These are phyloP conservation scores for Nesogale talazaci DNA, from an alignment of 2,113 vertebrate species.

Conservation along the genomic window DNA sequence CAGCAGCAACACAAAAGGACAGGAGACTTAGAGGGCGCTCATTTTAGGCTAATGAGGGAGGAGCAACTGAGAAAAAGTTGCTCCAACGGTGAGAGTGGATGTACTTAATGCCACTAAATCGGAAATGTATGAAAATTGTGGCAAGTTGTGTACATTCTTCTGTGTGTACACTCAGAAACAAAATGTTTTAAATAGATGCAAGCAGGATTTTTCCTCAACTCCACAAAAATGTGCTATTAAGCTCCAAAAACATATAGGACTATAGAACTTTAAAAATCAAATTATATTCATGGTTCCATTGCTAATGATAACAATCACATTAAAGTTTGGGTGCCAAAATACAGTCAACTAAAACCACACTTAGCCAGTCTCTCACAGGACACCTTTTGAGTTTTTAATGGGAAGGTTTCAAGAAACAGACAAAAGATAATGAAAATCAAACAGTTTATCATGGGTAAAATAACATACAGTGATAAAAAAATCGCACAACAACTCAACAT, in stretches of 20 bases:
- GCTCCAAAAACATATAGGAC: conserved; percentile 25
- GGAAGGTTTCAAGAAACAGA: neutral
- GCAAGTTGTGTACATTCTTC: neutral
- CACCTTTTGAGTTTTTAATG: neutral
- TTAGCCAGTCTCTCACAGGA: neutral
- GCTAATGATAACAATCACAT: neutral
- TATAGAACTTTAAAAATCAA: conserved; percentile 38
- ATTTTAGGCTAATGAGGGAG: neutral
- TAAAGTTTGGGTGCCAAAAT: neutral
- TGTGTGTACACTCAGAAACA: neutral
- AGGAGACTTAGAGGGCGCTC: neutral
- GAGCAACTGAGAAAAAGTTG: neutral
- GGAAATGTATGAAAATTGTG: neutral
- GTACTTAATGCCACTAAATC: neutral
- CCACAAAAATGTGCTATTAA: conserved; percentile 33
- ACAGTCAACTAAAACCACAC: neutral
- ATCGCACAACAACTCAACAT: neutral
- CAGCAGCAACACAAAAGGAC: neutral
- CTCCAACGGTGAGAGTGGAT: neutral
- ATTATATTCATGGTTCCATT: neutral
- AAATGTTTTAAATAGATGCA: neutral
- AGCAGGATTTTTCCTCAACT: conserved; percentile 34
- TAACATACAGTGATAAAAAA: conserved; percentile 30
- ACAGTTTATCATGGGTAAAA: conserved; percentile 16
- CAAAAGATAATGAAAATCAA: conserved; percentile 37